Base-by-base conservation (phyloP, 2,113 vertebrate genomes). In the Seriola aureovittata region DNA sequence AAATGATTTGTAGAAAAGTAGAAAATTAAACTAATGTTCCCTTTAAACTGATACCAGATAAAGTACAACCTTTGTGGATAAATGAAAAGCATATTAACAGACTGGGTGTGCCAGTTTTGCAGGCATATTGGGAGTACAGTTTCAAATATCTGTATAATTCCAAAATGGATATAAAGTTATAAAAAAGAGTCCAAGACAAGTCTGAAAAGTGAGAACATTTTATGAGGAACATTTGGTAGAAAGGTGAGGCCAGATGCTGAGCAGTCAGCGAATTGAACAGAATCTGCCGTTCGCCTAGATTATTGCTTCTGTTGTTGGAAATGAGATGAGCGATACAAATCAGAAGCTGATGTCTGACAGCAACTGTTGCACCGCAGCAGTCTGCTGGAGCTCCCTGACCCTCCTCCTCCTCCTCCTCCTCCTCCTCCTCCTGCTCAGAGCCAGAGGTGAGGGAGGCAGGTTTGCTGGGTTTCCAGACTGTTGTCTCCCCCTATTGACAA, bases 401-500 rank as follows among this genome's bases (percentile, higher is more conserved):
- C 32, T 34, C 59, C n/a, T 36, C 50, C 42, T 42, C 44, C 17
- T 44, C 60, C 17, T 4, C 65, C 64, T 40, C 16, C 48, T 58
- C 64, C 81, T 64, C n/a, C 66, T 57, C 34, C 73, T 70, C 52
- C 78, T 75, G 40, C 38, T 71, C 38, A 19, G 44, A 50, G 71
- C n/a, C 4, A 29, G 16, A 32, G 67, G 10, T n/a, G 46, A 13
- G 40, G 21, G 12, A 60, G 46, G 38, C 0, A 36, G 32, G 16
- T n/a, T 21, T 7, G 9, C 8, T 13, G 84, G 65, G 94, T 97
- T 96, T 91, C 92, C 96, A 93, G 93, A 92, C 93, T 90, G 93
- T 91, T 96, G 96, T 95, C 94, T 94, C 96, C 96, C 95, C 93
- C 97, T 96, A 92, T 94, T 92, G 95, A 84, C 70, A 29, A 83